Percentiles rank a stretch among this genome's conserved stretches.
phyloP scores from a whole-genome alignment of 1,140 invertebrate genomes.

The Drosophila sturtevanti region DNA sequence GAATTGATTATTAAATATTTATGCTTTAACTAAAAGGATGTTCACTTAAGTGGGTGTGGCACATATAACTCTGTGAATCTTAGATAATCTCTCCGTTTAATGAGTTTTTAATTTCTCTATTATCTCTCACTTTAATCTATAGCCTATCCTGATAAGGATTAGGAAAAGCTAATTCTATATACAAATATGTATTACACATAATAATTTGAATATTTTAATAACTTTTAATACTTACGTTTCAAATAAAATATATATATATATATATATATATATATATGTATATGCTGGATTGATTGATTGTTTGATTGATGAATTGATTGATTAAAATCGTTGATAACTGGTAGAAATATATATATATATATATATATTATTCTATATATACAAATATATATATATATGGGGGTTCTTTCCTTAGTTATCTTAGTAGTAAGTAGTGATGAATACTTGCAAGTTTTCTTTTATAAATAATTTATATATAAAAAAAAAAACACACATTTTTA shows the following conservation, averaged over 20 bases:
- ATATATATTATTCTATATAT: background rate
- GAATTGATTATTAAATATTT: no score
- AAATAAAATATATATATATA: constrained; percentile 29
- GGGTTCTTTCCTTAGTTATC: constrained; percentile 30
- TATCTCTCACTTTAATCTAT: no score
- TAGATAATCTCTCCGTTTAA: no score
- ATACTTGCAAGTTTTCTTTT: constrained; percentile 40
- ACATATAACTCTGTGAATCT: no score
- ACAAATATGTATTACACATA: no score
- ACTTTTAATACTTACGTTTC: constrained; percentile 39
- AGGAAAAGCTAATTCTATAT: no score
- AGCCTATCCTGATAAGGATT: no score
- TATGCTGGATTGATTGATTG: constrained; percentile 59
- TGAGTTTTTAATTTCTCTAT: no score
- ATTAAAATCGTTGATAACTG: constrained; percentile 64
- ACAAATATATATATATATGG: constrained; percentile 35
- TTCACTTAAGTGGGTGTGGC: no score
- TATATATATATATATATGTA: constrained; percentile 11
- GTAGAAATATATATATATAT: constrained; percentile 53
- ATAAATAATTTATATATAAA: constrained; percentile 15
- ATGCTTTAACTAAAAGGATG: no score
- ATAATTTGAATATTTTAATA: no score
- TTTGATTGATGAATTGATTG: constrained; percentile 68
- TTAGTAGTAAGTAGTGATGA: constrained; percentile 40
- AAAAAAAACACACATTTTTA: background rate